A percentile compares a stretch with the other conserved stretches of the same genome.
phyloP scores from a whole-genome alignment of 1,140 invertebrate species.

The Trachymyrmex cornetzi region DNA sequence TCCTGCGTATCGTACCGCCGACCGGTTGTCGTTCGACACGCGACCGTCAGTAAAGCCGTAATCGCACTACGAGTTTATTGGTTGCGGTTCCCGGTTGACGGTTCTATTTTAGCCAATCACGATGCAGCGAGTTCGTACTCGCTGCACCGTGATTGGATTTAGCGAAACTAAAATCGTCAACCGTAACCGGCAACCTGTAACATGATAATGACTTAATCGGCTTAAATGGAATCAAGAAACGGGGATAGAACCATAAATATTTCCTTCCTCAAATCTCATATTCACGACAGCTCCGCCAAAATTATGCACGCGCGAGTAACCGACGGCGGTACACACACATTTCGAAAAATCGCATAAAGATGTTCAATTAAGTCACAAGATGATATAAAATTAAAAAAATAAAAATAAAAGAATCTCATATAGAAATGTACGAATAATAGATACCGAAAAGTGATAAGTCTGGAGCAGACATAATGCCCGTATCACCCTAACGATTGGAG shows the following conservation, averaged over 20 bases:
- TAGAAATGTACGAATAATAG: background rate
- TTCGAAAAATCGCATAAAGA: background rate
- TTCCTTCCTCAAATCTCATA: background rate
- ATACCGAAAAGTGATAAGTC: background rate
- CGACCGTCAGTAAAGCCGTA: conserved; percentile 64
- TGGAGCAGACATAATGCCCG: background rate
- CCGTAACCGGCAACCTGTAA: no score
- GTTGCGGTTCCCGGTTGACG: no score
- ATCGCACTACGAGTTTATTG: no score
- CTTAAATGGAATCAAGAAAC: background rate
- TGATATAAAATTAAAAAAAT: background rate
- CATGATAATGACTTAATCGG: no score
- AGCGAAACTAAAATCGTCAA: no score
- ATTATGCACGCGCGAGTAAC: conserved; percentile 12
- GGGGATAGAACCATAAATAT: background rate
- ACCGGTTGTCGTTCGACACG: conserved; percentile 78
- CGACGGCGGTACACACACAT: background rate
- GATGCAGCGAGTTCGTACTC: no score
- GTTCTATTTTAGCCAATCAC: no score
- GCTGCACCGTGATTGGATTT: no score
- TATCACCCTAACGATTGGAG: no score
- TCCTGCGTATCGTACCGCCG: conserved; percentile 73
- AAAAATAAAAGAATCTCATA: background rate
- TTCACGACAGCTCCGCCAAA: background rate
- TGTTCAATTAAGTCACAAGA: background rate